phyloP scores from a whole-genome alignment of 2,113 vertebrate species.

The Aspidoscelis tigris region DNA sequence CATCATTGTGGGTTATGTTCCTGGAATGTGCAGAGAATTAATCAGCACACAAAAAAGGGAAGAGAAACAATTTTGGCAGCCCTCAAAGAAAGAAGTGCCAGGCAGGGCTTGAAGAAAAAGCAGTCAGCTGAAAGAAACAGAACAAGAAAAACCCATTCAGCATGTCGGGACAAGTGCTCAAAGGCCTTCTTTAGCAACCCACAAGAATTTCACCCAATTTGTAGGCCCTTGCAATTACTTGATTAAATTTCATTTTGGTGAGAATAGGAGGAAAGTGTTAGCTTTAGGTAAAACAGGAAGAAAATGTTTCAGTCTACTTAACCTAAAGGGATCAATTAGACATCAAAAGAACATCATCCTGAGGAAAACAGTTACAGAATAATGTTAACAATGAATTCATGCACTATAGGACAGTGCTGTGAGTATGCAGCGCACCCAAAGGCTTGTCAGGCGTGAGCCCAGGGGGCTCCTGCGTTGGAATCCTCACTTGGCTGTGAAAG shows the following conservation, averaged over 20 bases:
- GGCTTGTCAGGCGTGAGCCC: not conserved
- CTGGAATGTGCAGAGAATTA: slow-evolving; percentile 50
- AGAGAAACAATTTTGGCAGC: slow-evolving; percentile 44
- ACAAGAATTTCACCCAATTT: slow-evolving; percentile 13
- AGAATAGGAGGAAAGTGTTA: slow-evolving; percentile 23
- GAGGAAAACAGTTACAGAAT: not conserved
- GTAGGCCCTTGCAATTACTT: slow-evolving; percentile 14
- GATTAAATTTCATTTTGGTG: slow-evolving; percentile 34
- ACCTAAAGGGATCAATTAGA: not conserved
- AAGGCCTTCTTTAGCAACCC: slow-evolving; percentile 9
- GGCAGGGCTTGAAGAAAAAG: slow-evolving; percentile 44
- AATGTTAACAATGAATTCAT: not conserved
- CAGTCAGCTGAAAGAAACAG: slow-evolving; percentile 43
- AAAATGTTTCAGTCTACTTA: not conserved
- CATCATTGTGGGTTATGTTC: slow-evolving; percentile 47
- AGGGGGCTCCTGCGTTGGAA: too few species aligned
- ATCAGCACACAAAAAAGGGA: slow-evolving; percentile 49
- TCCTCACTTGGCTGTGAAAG: too few species aligned
- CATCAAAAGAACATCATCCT: not conserved
- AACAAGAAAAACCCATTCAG: slow-evolving; percentile 43
- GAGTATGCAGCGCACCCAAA: not conserved
- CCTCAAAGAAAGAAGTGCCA: slow-evolving; percentile 56
- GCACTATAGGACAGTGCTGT: not conserved
- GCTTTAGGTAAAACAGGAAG: not conserved
- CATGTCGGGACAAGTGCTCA: slow-evolving; percentile 27